These are phyloP conservation scores for Phasia obesa DNA, from an alignment of 2,888 invertebrate species.

Conservation along the genomic window DNA sequence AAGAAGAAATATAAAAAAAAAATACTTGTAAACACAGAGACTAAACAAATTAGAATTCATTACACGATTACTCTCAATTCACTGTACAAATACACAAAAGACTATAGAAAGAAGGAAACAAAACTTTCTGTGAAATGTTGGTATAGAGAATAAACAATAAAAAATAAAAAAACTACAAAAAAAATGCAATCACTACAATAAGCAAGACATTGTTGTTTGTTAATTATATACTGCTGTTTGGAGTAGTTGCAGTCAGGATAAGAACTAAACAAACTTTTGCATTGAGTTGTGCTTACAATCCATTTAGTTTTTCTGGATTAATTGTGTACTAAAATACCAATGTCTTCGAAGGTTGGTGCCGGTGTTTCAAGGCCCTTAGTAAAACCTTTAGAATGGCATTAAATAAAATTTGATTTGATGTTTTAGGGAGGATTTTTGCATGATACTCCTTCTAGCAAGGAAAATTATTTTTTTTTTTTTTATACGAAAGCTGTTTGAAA, in stretches of 20 bases:
- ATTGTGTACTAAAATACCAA: neutral
- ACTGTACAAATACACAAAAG: neutral
- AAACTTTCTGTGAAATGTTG: neutral
- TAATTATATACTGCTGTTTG: constrained; percentile 21
- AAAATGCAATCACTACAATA: neutral
- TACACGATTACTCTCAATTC: constrained; percentile 54
- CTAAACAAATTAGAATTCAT: constrained; percentile 52
- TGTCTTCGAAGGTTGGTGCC: too few relatives aligned
- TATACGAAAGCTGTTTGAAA: too few relatives aligned
- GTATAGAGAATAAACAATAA: too few relatives aligned
- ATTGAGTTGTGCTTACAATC: neutral
- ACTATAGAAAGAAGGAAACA: constrained; percentile 1
- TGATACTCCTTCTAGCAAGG: too few relatives aligned
- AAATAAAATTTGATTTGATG: too few relatives aligned
- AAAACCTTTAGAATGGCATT: too few relatives aligned
- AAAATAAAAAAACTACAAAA: neutral
- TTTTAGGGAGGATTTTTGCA: too few relatives aligned
- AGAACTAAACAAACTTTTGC: neutral
- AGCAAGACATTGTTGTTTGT: constrained; percentile 25
- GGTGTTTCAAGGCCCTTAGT: too few relatives aligned
- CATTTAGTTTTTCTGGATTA: too few relatives aligned
- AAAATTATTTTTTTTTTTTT: too few relatives aligned
- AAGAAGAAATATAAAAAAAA: neutral
- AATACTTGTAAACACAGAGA: neutral
- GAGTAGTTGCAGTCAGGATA: neutral